These are phyloP conservation scores for Phania funesta DNA, from an alignment of 2,888 invertebrate species.

Conservation along the genomic window DNA sequence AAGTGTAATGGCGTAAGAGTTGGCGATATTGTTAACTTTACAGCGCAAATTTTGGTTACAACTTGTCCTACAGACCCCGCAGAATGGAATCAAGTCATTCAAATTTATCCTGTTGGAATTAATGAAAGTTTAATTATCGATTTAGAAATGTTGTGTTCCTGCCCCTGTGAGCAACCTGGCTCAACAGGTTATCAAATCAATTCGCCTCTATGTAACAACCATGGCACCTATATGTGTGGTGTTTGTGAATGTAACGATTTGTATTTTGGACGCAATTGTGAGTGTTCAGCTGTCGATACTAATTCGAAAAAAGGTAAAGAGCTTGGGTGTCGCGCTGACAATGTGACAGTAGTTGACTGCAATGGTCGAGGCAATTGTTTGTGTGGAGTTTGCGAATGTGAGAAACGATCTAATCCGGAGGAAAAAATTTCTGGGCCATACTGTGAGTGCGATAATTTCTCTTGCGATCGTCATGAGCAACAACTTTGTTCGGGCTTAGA, in stretches of 20 bases:
- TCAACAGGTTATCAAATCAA: conserved; percentile 82
- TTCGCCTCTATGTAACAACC: conserved; percentile 86
- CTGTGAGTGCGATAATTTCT: conserved; percentile 98
- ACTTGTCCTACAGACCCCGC: conserved; percentile 91
- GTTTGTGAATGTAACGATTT: conserved; percentile 91
- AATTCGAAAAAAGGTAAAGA: conserved; percentile 72
- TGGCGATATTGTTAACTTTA: conserved; percentile 91
- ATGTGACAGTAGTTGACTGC: conserved; percentile 85
- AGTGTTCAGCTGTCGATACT: conserved; percentile 85
- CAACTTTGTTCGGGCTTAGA: conserved; percentile 89
- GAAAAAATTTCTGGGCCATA: conserved; percentile 87
- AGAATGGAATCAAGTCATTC: conserved; percentile 91
- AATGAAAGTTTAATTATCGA: conserved; percentile 93
- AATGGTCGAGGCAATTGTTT: conserved; percentile 89
- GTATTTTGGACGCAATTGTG: conserved; percentile 92
- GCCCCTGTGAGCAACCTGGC: conserved; percentile 92
- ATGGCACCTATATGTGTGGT: conserved; percentile 93
- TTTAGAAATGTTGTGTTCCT: conserved; percentile 96
- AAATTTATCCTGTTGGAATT: conserved; percentile 96
- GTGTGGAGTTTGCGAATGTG: conserved; percentile 91
- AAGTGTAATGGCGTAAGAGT: conserved; percentile 96
- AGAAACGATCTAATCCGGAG: conserved; percentile 83
- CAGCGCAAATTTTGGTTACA: conserved; percentile 89
- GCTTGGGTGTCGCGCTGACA: conserved; percentile 85
- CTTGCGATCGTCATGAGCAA: conserved; percentile 92